Base-by-base conservation (phyloP, 2,113 vertebrate genomes). In the Syngnathus floridae region DNA sequence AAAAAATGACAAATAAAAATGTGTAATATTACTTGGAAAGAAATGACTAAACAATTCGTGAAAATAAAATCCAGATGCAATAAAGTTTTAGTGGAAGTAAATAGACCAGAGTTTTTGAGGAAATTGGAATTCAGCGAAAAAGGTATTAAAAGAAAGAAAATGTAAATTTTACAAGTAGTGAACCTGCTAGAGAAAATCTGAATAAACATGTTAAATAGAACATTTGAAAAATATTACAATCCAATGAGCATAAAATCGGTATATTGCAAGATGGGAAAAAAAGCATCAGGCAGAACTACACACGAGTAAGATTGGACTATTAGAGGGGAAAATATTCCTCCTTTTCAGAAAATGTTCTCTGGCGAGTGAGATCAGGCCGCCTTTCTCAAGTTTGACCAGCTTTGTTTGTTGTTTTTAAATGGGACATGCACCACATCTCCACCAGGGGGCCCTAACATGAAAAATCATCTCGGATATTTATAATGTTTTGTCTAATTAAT, bases 271-370 rank as follows among this genome's bases (percentile, higher is more conserved):
- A 26, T 1, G 26, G 2, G 2, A 26, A 26, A 26, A 26, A 26
- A 26, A 26, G 26, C 26, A 26, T 26, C 26, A 26, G 26, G 2
- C 26, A 26, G 26, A 26, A 26, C 2, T 26, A 26, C 26, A 45
- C 5, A 41, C 13, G 4, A 45, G 43, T 2, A 26, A 26, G 26
- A 26, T 13, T 13, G 55, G 35, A 35, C 22, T 21, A 17, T 55
- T 21, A 21, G 7, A 55, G 21, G 21, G 4, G 10, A 21, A 52
- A 55, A 14, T 67, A 69, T 31, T 31, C 26, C 82, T 63, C 61
- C 78, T 82, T 79, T 76, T 79, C 73, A 81, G 79, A 75, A 72
- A 66, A 31, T 5, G 16, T 5, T 46, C 85, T 89, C 84, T 89
- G 87, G 85, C 85, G 86, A 74, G 68, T 9, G 36, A 31, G 62